Base-by-base conservation (phyloP, 2,888 invertebrate genomes). In the Andrena minutula region DNA sequence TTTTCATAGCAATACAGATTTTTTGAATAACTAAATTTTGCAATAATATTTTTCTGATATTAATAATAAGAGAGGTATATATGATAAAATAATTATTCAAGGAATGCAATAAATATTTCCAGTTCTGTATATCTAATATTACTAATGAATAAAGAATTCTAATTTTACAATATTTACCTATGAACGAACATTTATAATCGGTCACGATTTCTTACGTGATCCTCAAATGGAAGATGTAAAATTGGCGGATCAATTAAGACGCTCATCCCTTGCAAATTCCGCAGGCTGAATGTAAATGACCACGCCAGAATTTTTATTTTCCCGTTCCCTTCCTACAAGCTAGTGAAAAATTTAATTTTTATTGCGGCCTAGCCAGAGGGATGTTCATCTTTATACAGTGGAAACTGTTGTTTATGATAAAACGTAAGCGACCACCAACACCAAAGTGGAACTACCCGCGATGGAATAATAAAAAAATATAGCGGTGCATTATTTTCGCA, bases 381-480 rank as follows among this genome's bases (percentile, higher is more conserved):
- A 32, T 74, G 47, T 68, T 75, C 47, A 51, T 66, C 32, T 64
- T 79, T n/a, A 30, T 60, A 70, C 10, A 20, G 2, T n/a, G 30
- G 1, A 75, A 75, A 70, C 23, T 35, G 30, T 69, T 63, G 74
- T 78, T 72, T 66, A 65, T 32, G 35, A 16, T 20, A 20, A 49
- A 47, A 26, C 28, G 5, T 32, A 53, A 47, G 20, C n/a, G 7
- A 3, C 10, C 23, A 12, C 1, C 8, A 8, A 3, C 35, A 20
- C 20, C n/a, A 6, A 35, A 28, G 12, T 5, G 30, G 3, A 12
- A 6, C 16, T 49, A 30, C 28, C 6, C 49, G 58, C 16, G 30
- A 35, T 41, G 8, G 4, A 51, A 51, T 64, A 60, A 70, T 79
- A 65, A 69, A 76, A 72, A 72, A 51, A 56, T 71, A 70, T 58